Percentiles rank a stretch among this genome's conserved stretches.
Conservation (phyloP, 35 echinoderm and acorn worm genomes). For the Amphiura filiformis region DNA sequence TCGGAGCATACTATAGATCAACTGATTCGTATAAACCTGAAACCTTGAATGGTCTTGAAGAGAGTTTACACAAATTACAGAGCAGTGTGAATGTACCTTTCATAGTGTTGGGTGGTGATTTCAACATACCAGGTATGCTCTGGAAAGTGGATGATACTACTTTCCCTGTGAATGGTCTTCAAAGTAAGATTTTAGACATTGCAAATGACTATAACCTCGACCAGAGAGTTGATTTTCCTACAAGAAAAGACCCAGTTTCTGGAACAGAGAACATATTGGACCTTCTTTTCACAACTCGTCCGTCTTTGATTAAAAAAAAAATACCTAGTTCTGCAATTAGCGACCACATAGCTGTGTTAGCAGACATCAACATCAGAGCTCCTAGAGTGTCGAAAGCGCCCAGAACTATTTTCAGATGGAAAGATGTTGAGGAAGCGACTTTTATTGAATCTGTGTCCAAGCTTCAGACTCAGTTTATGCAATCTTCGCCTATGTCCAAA, state of each 20-base stretch:
- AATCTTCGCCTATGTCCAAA: not conserved
- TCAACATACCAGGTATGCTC: conserved; percentile 32
- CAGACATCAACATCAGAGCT: not conserved
- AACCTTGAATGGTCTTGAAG: not conserved
- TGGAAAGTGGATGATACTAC: conserved; percentile 3
- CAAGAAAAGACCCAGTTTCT: conserved; percentile 7
- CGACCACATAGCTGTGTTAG: not conserved
- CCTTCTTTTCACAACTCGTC: conserved; percentile 5
- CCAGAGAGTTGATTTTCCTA: conserved; percentile 12
- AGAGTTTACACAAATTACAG: conserved; percentile 20
- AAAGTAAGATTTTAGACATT: not conserved
- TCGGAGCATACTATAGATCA: conserved; percentile 9
- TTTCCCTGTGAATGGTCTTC: not conserved
- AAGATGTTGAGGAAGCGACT: conserved; percentile 9
- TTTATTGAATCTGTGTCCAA: not conserved
- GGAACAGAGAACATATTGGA: not conserved
- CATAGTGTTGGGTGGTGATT: conserved; percentile 43
- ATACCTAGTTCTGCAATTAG: not conserved
- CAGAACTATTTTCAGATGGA: not conserved
- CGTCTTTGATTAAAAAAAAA: not conserved
- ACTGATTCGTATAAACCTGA: conserved; percentile 7
- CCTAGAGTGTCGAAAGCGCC: not conserved
- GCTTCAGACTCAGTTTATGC: not conserved
- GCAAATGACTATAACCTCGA: not conserved
- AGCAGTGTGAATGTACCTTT: conserved; percentile 2